A percentile compares a stretch with the other conserved stretches of the same genome.
Conservation (phyloP, 2,888 invertebrate species). For the Latrodectus hesperus region DNA sequence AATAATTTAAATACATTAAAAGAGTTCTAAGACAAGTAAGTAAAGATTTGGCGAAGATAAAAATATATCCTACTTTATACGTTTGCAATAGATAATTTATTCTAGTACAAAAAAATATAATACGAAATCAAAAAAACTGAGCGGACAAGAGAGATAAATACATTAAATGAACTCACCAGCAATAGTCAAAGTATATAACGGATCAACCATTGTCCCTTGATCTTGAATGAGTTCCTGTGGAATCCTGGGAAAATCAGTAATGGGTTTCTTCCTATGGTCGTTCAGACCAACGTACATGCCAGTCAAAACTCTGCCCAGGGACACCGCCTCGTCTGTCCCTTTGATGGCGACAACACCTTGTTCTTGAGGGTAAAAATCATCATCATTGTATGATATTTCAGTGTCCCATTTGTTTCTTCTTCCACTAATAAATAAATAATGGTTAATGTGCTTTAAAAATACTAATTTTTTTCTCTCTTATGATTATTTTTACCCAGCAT, state of each 20-base stretch:
- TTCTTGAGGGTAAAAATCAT: slow-evolving; percentile 40
- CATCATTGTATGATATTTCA: not conserved
- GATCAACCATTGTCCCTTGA: not conserved
- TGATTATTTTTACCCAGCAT: not conserved
- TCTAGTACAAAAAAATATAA: too few relatives aligned
- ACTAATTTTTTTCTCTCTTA: not conserved
- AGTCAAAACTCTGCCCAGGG: slow-evolving; percentile 32
- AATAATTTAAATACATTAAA: not conserved
- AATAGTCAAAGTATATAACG: slow-evolving; percentile 41
- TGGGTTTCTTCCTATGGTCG: not conserved
- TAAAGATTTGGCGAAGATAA: too few relatives aligned
- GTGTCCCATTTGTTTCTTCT: not conserved
- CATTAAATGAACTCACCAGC: slow-evolving; percentile 21
- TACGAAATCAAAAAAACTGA: too few relatives aligned
- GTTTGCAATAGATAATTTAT: too few relatives aligned
- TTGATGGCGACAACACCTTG: slow-evolving; percentile 37
- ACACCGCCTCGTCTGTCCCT: slow-evolving; percentile 30
- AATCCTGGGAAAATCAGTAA: not conserved
- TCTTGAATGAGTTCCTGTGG: not conserved
- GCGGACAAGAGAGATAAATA: not conserved
- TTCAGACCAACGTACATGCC: slow-evolving; percentile 51
- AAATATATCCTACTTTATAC: too few relatives aligned
- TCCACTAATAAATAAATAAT: not conserved
- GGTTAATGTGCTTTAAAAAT: not conserved
- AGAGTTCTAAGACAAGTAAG: too few relatives aligned